Conservation (phyloP, 2,888 invertebrate genomes). For the Orthosia gracilis region DNA sequence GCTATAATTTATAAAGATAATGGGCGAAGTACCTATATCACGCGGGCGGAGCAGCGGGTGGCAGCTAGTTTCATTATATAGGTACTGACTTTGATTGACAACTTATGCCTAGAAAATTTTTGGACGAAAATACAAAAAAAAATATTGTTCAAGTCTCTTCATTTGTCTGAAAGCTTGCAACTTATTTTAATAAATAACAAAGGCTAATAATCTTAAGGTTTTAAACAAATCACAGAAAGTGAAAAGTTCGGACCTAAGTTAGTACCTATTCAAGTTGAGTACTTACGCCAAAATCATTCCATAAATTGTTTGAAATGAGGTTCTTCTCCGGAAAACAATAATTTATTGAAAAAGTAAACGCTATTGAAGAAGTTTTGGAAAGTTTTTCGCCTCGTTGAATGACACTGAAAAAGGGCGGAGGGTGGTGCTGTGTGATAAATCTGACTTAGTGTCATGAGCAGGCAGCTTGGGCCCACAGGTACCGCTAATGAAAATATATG, state of each 20-base stretch:
- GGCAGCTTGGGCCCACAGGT: slow-evolving; percentile 78
- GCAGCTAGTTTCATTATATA: no score
- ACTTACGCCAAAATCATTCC: slow-evolving; percentile 26
- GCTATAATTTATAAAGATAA: no score
- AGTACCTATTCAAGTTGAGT: slow-evolving; percentile 33
- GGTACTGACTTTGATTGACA: no score
- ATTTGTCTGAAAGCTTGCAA: background rate
- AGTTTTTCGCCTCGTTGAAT: slow-evolving; percentile 68
- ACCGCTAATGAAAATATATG: slow-evolving; percentile 86
- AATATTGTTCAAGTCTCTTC: background rate
- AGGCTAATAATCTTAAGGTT: background rate
- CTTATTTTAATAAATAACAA: slow-evolving; percentile 11
- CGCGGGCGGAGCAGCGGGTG: no score
- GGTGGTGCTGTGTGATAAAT: slow-evolving; percentile 83
- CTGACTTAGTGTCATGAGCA: slow-evolving; percentile 84
- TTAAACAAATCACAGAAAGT: slow-evolving; percentile 10
- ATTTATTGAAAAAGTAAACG: slow-evolving; percentile 48
- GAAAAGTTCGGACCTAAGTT: slow-evolving; percentile 21
- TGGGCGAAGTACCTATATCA: no score
- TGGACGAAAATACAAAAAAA: no score
- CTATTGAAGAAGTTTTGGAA: slow-evolving; percentile 59
- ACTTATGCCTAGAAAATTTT: no score
- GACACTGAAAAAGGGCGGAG: slow-evolving; percentile 77
- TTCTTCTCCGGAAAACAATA: slow-evolving; percentile 52
- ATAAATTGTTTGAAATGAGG: slow-evolving; percentile 44